phyloP scores from a whole-genome alignment of 2,113 vertebrate genomes.

The Bubo blakistoni region DNA sequence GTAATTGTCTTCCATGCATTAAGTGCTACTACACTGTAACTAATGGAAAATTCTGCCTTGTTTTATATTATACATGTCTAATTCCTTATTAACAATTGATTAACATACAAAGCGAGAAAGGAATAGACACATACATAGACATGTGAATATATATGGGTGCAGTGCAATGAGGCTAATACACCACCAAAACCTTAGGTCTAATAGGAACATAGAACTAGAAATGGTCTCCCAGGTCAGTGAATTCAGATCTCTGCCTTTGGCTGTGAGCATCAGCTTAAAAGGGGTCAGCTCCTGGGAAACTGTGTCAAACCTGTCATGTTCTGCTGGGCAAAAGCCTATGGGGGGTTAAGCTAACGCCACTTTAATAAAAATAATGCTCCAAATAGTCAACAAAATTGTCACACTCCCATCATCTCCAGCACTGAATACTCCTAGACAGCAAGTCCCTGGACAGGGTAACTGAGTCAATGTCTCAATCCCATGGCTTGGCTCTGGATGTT shows the following conservation, averaged over 20 bases:
- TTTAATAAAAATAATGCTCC: not conserved
- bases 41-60: not conserved
- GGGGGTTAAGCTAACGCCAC: not conserved
- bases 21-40: not conserved
- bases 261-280: not conserved
- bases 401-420: not conserved
- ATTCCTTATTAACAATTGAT: not conserved
- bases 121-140: not conserved
- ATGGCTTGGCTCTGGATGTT: not conserved
- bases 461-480: not conserved
- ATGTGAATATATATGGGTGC: not conserved
- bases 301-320: not conserved
- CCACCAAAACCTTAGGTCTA: not conserved
- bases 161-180: not conserved
- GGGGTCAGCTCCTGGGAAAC: not conserved
- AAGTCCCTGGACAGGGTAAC: not conserved
- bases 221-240: not conserved
- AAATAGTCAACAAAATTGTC: not conserved
- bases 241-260: not conserved
- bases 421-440: not conserved
- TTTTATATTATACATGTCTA: not conserved
- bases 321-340: not conserved
- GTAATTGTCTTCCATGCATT: not conserved
- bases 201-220: not conserved
- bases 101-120: not conserved